Evolutionary conservation across 2,888 invertebrate genomes (phyloP).

Genomic region (Bellardia bayeri): DNA sequence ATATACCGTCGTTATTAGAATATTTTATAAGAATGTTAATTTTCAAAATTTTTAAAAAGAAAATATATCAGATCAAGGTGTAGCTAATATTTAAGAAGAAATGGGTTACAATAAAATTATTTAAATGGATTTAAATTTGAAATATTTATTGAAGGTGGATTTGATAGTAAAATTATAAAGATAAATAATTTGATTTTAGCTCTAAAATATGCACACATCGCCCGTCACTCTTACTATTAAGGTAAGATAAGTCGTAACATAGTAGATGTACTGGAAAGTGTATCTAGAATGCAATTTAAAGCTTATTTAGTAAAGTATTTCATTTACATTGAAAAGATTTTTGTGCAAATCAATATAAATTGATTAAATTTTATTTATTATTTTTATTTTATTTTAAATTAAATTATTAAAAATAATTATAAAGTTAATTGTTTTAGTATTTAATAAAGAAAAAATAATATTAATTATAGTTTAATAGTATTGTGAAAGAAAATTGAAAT

Average conservation of each 20-base stretch:
- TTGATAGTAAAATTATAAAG: slow-evolving; percentile 86
- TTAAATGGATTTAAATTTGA: slow-evolving; percentile 84
- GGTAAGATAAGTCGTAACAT: slow-evolving; percentile 92
- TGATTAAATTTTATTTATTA: slow-evolving; percentile 80
- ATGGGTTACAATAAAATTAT: slow-evolving; percentile 88
- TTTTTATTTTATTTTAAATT: slow-evolving; percentile 79
- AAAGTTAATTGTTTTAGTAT: slow-evolving; percentile 84
- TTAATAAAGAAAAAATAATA: slow-evolving; percentile 85
- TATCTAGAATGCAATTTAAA: slow-evolving; percentile 88
- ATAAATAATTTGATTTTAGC: slow-evolving; percentile 86
- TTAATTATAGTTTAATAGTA: slow-evolving; percentile 86
- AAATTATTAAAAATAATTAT: slow-evolving; percentile 84
- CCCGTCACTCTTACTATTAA: slow-evolving; percentile 90
- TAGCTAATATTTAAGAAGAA: slow-evolving; percentile 88
- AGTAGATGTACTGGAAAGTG: slow-evolving; percentile 91
- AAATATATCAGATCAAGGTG: slow-evolving; percentile 89
- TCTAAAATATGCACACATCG: slow-evolving; percentile 91
- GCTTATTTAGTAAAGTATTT: slow-evolving; percentile 86
- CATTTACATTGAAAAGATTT: slow-evolving; percentile 88
- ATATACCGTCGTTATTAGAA: slow-evolving; percentile 88
- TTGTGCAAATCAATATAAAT: slow-evolving; percentile 84
- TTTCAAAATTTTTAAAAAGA: slow-evolving; percentile 84
- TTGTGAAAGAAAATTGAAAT: slow-evolving; percentile 86
- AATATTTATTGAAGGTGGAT: slow-evolving; percentile 87
- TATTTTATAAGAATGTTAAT: slow-evolving; percentile 85